Base-by-base conservation (phyloP, 2,888 invertebrate species). In the Seladonia tumulorum region DNA sequence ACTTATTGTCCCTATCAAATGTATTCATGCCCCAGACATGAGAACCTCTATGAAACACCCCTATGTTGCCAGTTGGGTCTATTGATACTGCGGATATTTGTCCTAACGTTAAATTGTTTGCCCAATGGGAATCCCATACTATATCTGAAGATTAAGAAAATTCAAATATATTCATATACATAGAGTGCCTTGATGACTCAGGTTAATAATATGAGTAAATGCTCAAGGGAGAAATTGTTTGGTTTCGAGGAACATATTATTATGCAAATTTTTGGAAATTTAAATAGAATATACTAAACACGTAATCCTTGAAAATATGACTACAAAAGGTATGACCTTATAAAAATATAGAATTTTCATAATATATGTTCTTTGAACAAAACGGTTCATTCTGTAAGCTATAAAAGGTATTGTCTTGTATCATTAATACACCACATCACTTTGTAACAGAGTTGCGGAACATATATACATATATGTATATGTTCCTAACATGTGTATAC, bases 71-170 rank as follows among this genome's bases (percentile, higher is more conserved):
- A n/a, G 95, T 93, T 3, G 95, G 95, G 93, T 98, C 98, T 25
- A 98, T 95, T 8, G 97, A 97, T 1, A 99, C 97, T 7, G 98
- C 98, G 0, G 97, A 97, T 2, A 98, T 97, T 94, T 98, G 97
- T 2, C 98, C 98, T n/a, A 97, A 87, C 12, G 88, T 85, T 29
- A 92, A 77, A 42, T 88, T 81, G 0, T 83, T 60, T 2, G 83
- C 87, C 94, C 94, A 95, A 10, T 88, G 76, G 10, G 88, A 47
- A 66, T 94, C 93, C 93, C 92, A 95, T 76, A 85, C 75, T 76
- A 89, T 89, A 68, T 85, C 90, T 91, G 47, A 18, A 14, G n/a
- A 79, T 29, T 8, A 78, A 87, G 14, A 60, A 75, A 57, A 78
- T 53, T n/a, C 70, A 57, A 39, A 60, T 47, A 57, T 74, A 60